Evolutionary conservation across 2,888 invertebrate genomes (phyloP).

Genomic region (Flexamia atlantica): DNA sequence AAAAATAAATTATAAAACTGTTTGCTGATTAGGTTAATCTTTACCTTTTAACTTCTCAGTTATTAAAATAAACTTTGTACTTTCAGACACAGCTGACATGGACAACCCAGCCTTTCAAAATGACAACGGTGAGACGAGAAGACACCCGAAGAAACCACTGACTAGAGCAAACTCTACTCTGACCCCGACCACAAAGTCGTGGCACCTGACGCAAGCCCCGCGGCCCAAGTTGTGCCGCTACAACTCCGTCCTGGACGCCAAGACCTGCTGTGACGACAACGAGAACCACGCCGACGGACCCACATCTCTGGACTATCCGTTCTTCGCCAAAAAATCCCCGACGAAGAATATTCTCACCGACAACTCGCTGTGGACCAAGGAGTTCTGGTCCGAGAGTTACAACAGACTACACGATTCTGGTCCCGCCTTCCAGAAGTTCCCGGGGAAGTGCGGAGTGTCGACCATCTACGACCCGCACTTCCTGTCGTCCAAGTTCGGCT

Average conservation of each 20-base stretch:
- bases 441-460: slow-evolving; percentile 49
- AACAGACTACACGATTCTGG: slow-evolving; percentile 33
- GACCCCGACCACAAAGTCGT: slow-evolving; percentile 54
- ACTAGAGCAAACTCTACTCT: slow-evolving; percentile 47
- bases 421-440: slow-evolving; percentile 39
- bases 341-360: slow-evolving; percentile 35
- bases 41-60: background rate
- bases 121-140: slow-evolving; percentile 9
- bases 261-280: slow-evolving; percentile 26
- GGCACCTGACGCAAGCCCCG: slow-evolving; percentile 48
- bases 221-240: slow-evolving; percentile 55
- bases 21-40: no score
- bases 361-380: slow-evolving; percentile 44
- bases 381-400: slow-evolving; percentile 48
- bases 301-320: slow-evolving; percentile 19
- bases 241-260: slow-evolving; percentile 43
- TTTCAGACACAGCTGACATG: slow-evolving; percentile 13
- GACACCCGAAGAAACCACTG: slow-evolving; percentile 31
- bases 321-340: slow-evolving; percentile 47
- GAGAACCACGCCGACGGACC: slow-evolving; percentile 3
- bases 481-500: slow-evolving; percentile 41
- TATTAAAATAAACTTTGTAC: background rate
- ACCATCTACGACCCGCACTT: slow-evolving; percentile 63
- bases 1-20: no score
- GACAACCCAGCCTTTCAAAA: slow-evolving; percentile 56